Percentiles rank a stretch among this genome's conserved stretches.
phyloP scores from a whole-genome alignment of 2,888 invertebrate genomes.

The Laothoe populi region DNA sequence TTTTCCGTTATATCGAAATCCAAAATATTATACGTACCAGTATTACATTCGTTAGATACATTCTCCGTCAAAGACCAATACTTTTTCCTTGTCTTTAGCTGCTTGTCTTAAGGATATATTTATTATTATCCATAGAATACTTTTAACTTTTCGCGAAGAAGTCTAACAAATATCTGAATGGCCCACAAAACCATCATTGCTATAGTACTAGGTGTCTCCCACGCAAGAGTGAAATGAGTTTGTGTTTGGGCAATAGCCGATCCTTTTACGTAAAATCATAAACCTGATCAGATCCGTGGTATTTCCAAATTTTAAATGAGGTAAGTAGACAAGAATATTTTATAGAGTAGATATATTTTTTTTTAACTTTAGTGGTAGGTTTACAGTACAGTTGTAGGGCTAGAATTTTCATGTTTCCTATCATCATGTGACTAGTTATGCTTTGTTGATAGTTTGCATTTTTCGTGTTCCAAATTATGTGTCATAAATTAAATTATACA shows the following conservation, averaged over 20 bases:
- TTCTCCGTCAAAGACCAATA: not conserved
- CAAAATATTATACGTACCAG: not conserved
- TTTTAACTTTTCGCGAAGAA: conserved; percentile 48
- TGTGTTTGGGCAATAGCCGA: conserved; percentile 64
- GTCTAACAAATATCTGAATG: conserved; percentile 61
- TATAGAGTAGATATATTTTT: no score
- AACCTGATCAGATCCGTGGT: conserved; percentile 38
- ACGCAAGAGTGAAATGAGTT: conserved; percentile 61
- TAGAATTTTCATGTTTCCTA: no score
- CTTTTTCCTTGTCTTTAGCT: not conserved
- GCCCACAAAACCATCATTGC: conserved; percentile 49
- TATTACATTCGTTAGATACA: not conserved
- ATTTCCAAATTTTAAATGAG: conserved; percentile 41
- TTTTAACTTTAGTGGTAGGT: no score
- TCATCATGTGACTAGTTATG: no score
- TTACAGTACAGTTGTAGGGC: no score
- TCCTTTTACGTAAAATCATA: conserved; percentile 51
- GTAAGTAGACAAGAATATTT: conserved; percentile 25
- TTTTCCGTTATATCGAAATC: not conserved
- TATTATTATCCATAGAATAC: not conserved
- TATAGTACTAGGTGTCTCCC: conserved; percentile 64
- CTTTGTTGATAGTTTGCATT: no score
- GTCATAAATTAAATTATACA: no score
- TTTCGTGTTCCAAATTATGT: no score
- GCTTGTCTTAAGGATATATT: not conserved